Evolutionary conservation across 92 coral and sea anemone genomes (phyloP), one percentile per base, ranked within the genome.

Genomic region (Montipora capitata): DNA sequence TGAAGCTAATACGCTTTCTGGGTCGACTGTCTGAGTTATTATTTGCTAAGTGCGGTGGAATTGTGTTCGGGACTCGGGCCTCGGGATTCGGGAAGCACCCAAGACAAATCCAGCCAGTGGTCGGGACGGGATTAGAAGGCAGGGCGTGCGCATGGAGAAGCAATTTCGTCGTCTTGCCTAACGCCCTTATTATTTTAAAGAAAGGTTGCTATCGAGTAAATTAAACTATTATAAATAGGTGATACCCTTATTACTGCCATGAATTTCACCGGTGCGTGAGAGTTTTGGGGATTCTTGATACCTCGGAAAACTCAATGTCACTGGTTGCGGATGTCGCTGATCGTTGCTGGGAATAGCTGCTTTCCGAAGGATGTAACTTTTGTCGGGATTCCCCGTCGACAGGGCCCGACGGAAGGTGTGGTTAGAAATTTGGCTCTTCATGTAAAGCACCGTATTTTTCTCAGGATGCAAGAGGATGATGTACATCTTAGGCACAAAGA

Each of bases 401-500:
- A 44, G 84, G 62, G 65, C 91, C 74, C 68, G 65, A 13, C 96
- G 83, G 73, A 95, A 93, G 10, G 96, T 90, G 82, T 95, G 98
- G 51, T 70, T 74, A 3, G 98, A 79, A 6, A 95, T 59, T 85
- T 93, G 93, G n/a, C 88, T 92, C 79, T 95, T 90, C 94, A 95
- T 93, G 74, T 93, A 90, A 7, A 80, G 88, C 77, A 85, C 85
- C 12, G 98, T 95, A 69, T 95, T 95, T 80, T 95, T 95, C 71
- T 93, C 91, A 3, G 96, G 98, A 16, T 86, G 82, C 43, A 87
- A 88, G 40, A 95, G 63, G 15, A 95, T 95, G 14, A 95, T 90
- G 70, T 93, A 95, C 7, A 95, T 72, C 80, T 95, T 95, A 18
- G 98, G 96, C 61, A 88, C 91, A 74, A 95, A 95, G 78, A 95